Evolutionary conservation across 2,797 vertebrate genomes (phyloP).

Genomic region (Anguilla marmorata): DNA sequence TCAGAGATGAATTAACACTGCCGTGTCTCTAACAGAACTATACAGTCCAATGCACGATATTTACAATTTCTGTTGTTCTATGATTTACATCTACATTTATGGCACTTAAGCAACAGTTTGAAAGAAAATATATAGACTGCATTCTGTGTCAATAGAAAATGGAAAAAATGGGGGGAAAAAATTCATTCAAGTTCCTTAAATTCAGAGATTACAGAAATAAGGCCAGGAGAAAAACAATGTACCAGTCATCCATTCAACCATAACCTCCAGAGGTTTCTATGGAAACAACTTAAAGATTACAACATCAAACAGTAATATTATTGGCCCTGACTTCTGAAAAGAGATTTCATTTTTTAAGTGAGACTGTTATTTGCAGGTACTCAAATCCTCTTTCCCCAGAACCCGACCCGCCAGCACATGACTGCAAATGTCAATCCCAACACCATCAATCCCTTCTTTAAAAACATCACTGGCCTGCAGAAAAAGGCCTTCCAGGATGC

Average conservation of each 20-base stretch:
- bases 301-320: conserved; percentile 65
- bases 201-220: conserved; percentile 26
- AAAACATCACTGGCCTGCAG: conserved; percentile 29
- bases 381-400: conserved; percentile 35
- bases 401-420: conserved; percentile 46
- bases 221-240: conserved; percentile 41
- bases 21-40: not conserved
- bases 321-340: conserved; percentile 65
- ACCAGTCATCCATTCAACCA: conserved; percentile 59
- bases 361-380: conserved; percentile 41
- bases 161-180: not conserved
- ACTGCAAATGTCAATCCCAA: conserved; percentile 50
- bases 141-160: not conserved
- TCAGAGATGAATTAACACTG: too few species aligned
- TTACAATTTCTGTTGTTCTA: not conserved
- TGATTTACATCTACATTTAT: not conserved
- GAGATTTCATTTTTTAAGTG: conserved; percentile 43
- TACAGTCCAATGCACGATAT: not conserved
- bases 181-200: not conserved
- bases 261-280: conserved; percentile 71
- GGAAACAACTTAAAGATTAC: conserved; percentile 82
- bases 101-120: not conserved
- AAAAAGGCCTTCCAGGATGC: conserved; percentile 26
- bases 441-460: conserved; percentile 19
- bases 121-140: not conserved